Base-by-base conservation (phyloP, 2,888 invertebrate species). In the Xestia rhomboidea region DNA sequence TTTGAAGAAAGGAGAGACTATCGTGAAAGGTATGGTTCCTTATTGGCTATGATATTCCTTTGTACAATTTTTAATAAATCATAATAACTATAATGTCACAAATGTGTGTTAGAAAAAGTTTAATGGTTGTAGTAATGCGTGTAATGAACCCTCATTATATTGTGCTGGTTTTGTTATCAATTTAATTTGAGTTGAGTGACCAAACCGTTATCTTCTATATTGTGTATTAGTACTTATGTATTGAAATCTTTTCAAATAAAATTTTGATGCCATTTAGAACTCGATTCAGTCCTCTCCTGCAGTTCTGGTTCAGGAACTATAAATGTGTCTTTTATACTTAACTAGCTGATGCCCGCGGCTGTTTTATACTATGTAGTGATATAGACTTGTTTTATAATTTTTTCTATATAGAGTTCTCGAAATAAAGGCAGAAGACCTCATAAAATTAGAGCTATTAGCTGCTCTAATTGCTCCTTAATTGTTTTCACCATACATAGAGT, bases 1-100 rank as follows among this genome's bases (percentile, higher is more conserved):
- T 93, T 90, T 84, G 93, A 92, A 34, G 93, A 94, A 3, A 89
- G 88, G 70, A 92, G 94, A 80, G 95, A 96, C 51, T 95, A 89
- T 85, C 92, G 93, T 68, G 94, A 93, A 76, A 93, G 93, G 90
- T 93, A 88, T n/a, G 57, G 10, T 60, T 15, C 21, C n/a, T 13
- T 34, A 51, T 34, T 15, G 41, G 4, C n/a, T 8, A 38, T 64
- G n/a, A 13, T 38, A n/a, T 30, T 60, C 10, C 3, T 10, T 21
- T 18, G 8, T 60, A 21, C 30, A 21, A 21, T 21, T 34, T 21
- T 10, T 62, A 21, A 30, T 62, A 21, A 62, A 30, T 34, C 60
- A 60, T 30, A 30, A 10, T 60, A 30, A 21, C 30, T 34, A 30
- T 21, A 7, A 4, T 30, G 21, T 30, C 21, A 30, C 18, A 60